Evolutionary conservation across 2,888 invertebrate genomes (phyloP).

Genomic region (Leptopilina syphax): DNA sequence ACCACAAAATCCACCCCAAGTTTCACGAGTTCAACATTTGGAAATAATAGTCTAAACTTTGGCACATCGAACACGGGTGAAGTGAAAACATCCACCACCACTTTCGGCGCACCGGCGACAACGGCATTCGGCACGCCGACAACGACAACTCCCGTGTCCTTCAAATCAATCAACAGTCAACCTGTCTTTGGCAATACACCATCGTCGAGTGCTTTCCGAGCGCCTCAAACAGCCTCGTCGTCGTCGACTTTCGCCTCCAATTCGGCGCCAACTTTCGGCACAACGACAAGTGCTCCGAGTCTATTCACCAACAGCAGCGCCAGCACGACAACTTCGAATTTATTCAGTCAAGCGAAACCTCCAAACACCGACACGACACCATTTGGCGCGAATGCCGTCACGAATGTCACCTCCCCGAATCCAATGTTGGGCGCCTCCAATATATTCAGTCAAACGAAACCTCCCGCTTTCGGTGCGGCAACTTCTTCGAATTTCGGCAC

Average conservation of each 20-base stretch:
- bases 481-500: conserved; percentile 4
- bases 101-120: conserved; percentile 47
- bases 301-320: conserved; percentile 25
- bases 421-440: conserved; percentile 45
- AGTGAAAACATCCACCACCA: not conserved
- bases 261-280: conserved; percentile 41
- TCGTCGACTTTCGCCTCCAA: conserved; percentile 51
- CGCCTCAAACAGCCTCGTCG: conserved; percentile 52
- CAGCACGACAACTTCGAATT: conserved; percentile 4
- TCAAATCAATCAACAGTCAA: conserved; percentile 48
- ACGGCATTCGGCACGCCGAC: conserved; percentile 22
- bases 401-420: conserved; percentile 38
- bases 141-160: conserved; percentile 52
- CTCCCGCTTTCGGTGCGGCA: conserved; percentile 48
- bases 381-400: conserved; percentile 42
- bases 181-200: conserved; percentile 49
- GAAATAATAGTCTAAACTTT: not conserved
- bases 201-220: conserved; percentile 53
- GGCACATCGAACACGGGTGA: not conserved
- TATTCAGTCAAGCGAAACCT: conserved; percentile 16
- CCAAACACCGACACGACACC: conserved; percentile 12
- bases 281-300: conserved; percentile 44
- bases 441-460: conserved; percentile 42
- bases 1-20: not conserved
- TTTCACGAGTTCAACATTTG: conserved; percentile 20